These are phyloP conservation scores for Nomia melanderi DNA, from an alignment of 1,140 invertebrate species.

Conservation along the genomic window DNA sequence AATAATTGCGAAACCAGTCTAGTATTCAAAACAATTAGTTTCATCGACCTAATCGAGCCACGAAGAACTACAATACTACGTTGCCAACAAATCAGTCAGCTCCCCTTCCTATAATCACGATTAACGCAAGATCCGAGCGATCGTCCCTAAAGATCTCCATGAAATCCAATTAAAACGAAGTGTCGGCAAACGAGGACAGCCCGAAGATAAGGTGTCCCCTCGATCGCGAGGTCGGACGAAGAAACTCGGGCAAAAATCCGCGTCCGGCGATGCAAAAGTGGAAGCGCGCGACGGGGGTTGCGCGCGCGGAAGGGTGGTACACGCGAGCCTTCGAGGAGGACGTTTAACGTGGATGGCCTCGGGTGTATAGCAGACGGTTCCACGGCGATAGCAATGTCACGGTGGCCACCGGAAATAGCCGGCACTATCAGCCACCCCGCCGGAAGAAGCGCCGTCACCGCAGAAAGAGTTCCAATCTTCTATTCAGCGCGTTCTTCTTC, in stretches of 20 bases:
- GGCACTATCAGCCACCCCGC: conserved; percentile 77
- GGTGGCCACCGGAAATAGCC: conserved; percentile 80
- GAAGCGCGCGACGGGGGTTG: background rate
- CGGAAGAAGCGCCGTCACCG: conserved; percentile 77
- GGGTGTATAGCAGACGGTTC: conserved; percentile 52
- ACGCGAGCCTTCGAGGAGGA: conserved; percentile 42
- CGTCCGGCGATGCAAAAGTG: conserved; percentile 40
- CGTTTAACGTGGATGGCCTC: conserved; percentile 63
- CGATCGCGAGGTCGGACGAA: conserved; percentile 6
- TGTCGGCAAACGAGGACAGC: too few relatives aligned
- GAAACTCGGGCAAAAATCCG: conserved; percentile 37
- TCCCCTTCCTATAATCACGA: too few relatives aligned
- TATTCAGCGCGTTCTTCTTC: conserved; percentile 72
- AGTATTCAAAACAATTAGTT: too few relatives aligned
- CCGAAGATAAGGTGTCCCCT: background rate
- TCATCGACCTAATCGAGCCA: too few relatives aligned
- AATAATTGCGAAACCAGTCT: too few relatives aligned
- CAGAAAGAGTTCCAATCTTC: conserved; percentile 81
- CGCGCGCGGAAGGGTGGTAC: conserved; percentile 32
- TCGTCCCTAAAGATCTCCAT: too few relatives aligned
- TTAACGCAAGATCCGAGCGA: too few relatives aligned
- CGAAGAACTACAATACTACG: too few relatives aligned
- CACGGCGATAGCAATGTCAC: conserved; percentile 76
- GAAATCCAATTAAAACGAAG: too few relatives aligned
- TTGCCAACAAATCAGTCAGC: too few relatives aligned